These are phyloP conservation scores for Zaprionus gabonicus DNA, from an alignment of 1,140 invertebrate species.

Conservation along the genomic window DNA sequence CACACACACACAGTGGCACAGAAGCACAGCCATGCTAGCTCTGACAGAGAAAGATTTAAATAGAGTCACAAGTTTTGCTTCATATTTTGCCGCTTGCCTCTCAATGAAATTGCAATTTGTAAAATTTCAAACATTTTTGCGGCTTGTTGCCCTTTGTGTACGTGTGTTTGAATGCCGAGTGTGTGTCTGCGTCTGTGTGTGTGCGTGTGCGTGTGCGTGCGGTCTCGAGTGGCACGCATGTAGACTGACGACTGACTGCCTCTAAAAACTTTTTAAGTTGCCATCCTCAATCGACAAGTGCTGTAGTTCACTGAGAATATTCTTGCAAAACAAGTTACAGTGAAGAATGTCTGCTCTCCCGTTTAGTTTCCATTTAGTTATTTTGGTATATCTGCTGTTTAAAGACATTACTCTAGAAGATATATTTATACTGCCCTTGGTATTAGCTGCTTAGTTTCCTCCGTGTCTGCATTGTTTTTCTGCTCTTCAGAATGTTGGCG, in stretches of 20 bases:
- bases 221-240: slow-evolving; percentile 44
- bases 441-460: no score
- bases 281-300: slow-evolving; percentile 48
- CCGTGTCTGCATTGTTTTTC: neutral
- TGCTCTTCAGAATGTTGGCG: slow-evolving; percentile 7
- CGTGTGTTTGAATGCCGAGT: slow-evolving; percentile 8
- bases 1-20: slow-evolving; percentile 7
- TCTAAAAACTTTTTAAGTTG: slow-evolving; percentile 54
- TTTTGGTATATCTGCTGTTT: neutral
- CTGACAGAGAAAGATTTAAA: slow-evolving; percentile 40
- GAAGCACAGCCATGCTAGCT: neutral
- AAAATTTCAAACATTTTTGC: slow-evolving; percentile 70
- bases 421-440: neutral
- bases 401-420: neutral
- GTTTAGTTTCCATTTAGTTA: slow-evolving; percentile 2
- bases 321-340: slow-evolving; percentile 12
- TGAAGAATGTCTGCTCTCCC: slow-evolving; percentile 9
- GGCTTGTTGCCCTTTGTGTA: slow-evolving; percentile 64
- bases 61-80: slow-evolving; percentile 62
- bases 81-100: slow-evolving; percentile 58
- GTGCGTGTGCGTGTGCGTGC: slow-evolving; percentile 22
- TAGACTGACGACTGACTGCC: slow-evolving; percentile 48
- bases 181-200: slow-evolving; percentile 7
- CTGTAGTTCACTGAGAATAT: slow-evolving; percentile 32
- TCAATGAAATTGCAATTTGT: slow-evolving; percentile 71